A percentile compares a stretch with the other conserved stretches of the same genome.
phyloP scores from a whole-genome alignment of 2,113 vertebrate species.

The Grammomys surdaster region DNA sequence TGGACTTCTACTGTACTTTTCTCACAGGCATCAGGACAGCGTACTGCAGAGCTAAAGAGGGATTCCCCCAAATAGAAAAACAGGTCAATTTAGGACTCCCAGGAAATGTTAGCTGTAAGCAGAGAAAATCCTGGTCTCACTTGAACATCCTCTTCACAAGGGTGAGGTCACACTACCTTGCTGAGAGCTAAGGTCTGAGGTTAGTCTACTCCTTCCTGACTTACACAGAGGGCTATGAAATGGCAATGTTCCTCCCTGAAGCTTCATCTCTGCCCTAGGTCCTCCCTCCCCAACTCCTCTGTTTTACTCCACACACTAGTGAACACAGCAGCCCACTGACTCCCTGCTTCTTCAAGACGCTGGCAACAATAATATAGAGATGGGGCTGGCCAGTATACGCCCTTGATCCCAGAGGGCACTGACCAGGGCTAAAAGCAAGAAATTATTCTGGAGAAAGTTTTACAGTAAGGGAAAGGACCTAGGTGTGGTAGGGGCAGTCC shows the following conservation, averaged over 20 bases:
- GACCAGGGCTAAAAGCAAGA: neutral
- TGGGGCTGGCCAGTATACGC: neutral
- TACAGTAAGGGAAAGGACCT: neutral
- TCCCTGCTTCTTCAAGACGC: neutral
- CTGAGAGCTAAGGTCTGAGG: neutral
- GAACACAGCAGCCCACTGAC: neutral
- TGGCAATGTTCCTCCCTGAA: neutral
- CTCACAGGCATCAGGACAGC: neutral
- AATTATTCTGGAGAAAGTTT: neutral
- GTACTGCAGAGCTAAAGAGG: neutral
- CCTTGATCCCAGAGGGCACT: neutral
- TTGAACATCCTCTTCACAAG: neutral
- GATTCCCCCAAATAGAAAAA: neutral
- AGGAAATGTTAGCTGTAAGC: neutral
- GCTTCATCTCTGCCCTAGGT: neutral
- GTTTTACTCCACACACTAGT: neutral
- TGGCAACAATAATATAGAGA: neutral
- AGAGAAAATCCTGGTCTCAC: neutral
- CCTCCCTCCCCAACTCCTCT: no score
- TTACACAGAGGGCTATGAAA: neutral
- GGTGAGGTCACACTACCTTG: neutral
- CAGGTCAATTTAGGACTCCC: neutral
- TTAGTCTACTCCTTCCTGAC: neutral
- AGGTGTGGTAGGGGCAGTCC: neutral
- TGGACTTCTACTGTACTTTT: neutral